Evolutionary conservation across 1,140 invertebrate species (phyloP).

Genomic region (Orchesella cincta): DNA sequence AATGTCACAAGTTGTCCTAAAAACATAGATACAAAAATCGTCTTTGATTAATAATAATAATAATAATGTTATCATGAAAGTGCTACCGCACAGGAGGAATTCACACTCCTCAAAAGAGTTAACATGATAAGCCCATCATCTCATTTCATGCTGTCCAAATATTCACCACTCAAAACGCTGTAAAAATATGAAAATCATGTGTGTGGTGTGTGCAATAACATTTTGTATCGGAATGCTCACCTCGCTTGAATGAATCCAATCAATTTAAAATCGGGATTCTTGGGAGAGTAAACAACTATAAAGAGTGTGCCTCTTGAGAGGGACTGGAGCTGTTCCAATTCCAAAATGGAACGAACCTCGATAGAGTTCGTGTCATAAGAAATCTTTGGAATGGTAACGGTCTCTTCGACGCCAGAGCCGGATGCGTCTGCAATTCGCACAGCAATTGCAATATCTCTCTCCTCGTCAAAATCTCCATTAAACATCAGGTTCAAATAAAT

Average conservation of each 20-base stretch:
- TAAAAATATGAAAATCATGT: neutral
- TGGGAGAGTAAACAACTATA: conserved; percentile 68
- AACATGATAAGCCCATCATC: no score
- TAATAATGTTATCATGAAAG: conserved; percentile 68
- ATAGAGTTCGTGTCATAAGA: conserved; percentile 52
- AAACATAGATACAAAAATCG: conserved; percentile 58
- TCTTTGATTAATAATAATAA: conserved; percentile 59
- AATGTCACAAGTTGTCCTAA: conserved; percentile 76
- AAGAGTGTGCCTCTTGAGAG: conserved; percentile 47
- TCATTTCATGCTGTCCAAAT: conserved; percentile 65
- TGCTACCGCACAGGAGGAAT: conserved; percentile 71
- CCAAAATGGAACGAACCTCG: conserved; percentile 48
- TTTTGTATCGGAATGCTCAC: conserved; percentile 22
- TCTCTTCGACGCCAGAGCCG: conserved; percentile 69
- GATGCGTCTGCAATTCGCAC: conserved; percentile 66
- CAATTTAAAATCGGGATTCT: conserved; percentile 58
- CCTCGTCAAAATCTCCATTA: conserved; percentile 76
- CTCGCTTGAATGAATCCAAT: conserved; percentile 49
- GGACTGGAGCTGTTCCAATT: conserved; percentile 43
- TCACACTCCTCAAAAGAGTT: no score
- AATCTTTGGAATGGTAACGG: conserved; percentile 55
- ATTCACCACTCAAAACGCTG: conserved; percentile 54
- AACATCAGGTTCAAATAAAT: conserved; percentile 79
- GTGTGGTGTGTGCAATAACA: neutral
- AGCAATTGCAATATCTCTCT: conserved; percentile 67